These are phyloP conservation scores for Dinoponera quadriceps DNA, from an alignment of 1,140 invertebrate species.

Conservation along the genomic window DNA sequence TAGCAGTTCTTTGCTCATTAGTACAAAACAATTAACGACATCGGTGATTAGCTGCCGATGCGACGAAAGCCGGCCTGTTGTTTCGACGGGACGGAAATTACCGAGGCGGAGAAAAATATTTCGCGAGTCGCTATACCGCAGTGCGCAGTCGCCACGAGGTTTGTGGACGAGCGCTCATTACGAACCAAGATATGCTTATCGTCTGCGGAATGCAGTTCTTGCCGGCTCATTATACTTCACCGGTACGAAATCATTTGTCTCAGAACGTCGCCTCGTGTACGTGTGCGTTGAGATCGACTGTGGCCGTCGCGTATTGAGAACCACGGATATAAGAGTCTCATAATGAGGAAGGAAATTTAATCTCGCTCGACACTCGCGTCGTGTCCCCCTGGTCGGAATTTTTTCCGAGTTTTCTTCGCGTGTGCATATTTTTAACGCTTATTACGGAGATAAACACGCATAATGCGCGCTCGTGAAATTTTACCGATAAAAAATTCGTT, in stretches of 20 bases:
- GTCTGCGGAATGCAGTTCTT: conserved; percentile 67
- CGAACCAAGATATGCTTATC: conserved; percentile 75
- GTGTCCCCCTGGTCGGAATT: background rate
- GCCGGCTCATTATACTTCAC: conserved; percentile 50
- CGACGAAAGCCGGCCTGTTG: background rate
- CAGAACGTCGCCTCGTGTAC: background rate
- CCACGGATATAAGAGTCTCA: background rate
- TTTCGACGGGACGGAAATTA: background rate
- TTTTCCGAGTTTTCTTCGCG: background rate
- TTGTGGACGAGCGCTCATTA: conserved; percentile 62
- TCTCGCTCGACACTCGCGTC: background rate
- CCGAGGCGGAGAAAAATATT: conserved; percentile 42
- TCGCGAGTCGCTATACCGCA: conserved; percentile 13
- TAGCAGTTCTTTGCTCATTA: background rate
- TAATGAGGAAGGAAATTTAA: background rate
- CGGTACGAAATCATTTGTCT: conserved; percentile 53
- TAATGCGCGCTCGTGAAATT: background rate
- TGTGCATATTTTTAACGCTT: background rate
- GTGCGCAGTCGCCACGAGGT: conserved; percentile 56
- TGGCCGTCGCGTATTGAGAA: conserved; percentile 20
- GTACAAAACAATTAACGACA: background rate
- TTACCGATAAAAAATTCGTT: background rate
- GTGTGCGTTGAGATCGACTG: conserved; percentile 42
- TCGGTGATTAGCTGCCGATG: background rate
- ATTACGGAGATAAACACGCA: background rate